Conservation (phyloP, 2,113 vertebrate genomes). For the Zosterops borbonicus region DNA sequence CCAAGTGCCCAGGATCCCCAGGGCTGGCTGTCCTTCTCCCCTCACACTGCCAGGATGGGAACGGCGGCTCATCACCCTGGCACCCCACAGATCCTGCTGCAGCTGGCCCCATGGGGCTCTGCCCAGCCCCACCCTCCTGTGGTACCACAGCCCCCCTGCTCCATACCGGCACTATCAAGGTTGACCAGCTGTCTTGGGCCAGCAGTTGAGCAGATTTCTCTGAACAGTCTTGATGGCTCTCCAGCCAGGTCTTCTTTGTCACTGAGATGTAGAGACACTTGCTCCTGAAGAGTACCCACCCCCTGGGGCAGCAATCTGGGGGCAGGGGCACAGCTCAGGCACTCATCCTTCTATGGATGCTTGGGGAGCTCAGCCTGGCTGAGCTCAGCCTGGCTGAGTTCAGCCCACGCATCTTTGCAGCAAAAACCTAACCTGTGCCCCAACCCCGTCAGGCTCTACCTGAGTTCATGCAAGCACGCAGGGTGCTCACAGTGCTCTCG, state of each 20-base stretch:
- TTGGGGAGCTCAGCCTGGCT: not conserved
- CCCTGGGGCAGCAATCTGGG: not conserved
- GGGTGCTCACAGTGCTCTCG: not conserved
- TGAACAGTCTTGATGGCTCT: accelerated
- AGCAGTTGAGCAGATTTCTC: accelerated
- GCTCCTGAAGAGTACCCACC: constrained; percentile 31
- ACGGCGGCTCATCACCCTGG: accelerated
- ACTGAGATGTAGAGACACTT: constrained; percentile 6
- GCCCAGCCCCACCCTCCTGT: not conserved
- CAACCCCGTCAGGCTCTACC: not conserved
- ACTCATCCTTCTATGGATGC: accelerated
- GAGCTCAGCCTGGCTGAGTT: not conserved
- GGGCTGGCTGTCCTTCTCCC: too few species aligned
- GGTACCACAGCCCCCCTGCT: not conserved
- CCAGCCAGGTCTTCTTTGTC: accelerated
- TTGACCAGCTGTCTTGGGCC: accelerated
- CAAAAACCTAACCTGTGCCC: accelerated
- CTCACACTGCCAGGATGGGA: too few species aligned
- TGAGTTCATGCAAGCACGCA: not conserved
- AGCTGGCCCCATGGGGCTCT: accelerated
- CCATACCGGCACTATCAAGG: not conserved
- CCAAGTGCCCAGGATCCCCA: not conserved
- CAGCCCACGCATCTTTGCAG: accelerated
- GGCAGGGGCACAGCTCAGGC: not conserved
- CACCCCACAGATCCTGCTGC: not conserved